Base-by-base conservation (phyloP, 2,797 vertebrate species). In the Eulemur albifrons region DNA sequence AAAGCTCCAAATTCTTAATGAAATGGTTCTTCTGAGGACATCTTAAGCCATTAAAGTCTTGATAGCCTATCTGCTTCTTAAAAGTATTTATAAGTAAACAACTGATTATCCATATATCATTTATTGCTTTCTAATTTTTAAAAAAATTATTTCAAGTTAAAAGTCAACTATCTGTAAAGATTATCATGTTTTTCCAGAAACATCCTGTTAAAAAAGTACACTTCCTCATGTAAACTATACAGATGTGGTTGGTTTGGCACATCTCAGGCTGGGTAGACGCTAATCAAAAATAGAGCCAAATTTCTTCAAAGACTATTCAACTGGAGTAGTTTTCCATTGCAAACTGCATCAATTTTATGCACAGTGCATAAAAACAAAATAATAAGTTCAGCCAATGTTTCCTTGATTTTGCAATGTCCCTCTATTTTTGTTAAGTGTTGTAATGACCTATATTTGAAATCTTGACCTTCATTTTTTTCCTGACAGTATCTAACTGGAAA, bases 201-300 rank as follows among this genome's bases (percentile, higher is more conserved):
- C 40, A 89, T 84, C 10, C 32, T 89, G 85, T 69, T 20, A 73
- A 93, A 59, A 81, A 95, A 17, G 6, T 82, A 57, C 17, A 54
- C n/a, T 93, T 93, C 69, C 69, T 89, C 18, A 61, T 70, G 43
- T 70, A 82, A 95, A 90, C 32, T 52, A 87, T 76, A 90, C 61
- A 90, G 70, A 90, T 77, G 54, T 87, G 17, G 14, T 90, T 90
- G 82, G 52, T 77, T 90, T 96, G 90, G 61, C 54, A 95, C 45
- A 77, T 90, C 17, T 87, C 6, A 5, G 35, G 20, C n/a, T 54
- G 59, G 9, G 52, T 83, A 82, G 81, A 76, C 20, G 43, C 20
- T 57, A 65, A 57, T 8, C 82, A 72, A 93, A 95, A 88, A 43
- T 59, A 88, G 70, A 95, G 63, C 48, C 61, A 88, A 79, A 83